Evolutionary conservation across 2,797 vertebrate genomes (phyloP).

Genomic region (Centroberyx gerrardi): DNA sequence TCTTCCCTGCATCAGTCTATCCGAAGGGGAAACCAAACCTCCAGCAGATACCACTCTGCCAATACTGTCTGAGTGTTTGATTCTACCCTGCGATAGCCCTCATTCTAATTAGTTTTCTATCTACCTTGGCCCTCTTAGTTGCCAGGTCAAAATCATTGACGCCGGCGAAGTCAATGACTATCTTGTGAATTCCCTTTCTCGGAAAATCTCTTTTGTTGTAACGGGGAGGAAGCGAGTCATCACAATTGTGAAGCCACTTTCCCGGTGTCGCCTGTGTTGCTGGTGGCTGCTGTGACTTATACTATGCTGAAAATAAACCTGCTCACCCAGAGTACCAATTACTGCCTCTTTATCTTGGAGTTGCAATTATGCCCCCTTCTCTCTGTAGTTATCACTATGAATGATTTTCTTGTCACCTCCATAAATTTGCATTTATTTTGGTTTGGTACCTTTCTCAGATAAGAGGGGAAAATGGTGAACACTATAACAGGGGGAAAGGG

Average conservation of each 20-base stretch:
- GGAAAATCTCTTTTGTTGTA: constrained; percentile 24
- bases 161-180: constrained; percentile 66
- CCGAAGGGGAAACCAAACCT: constrained; percentile 31
- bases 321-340: constrained; percentile 74
- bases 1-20: constrained; percentile 23
- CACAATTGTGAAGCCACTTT: constrained; percentile 45
- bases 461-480: constrained; percentile 13
- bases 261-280: constrained; percentile 53
- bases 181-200: constrained; percentile 46
- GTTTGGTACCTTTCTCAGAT: constrained; percentile 13
- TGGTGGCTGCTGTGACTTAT: constrained; percentile 66
- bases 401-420: constrained; percentile 35
- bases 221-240: constrained; percentile 34
- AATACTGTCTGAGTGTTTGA: constrained; percentile 68
- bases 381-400: constrained; percentile 32
- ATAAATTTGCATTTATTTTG: constrained; percentile 28
- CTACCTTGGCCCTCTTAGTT: constrained; percentile 59
- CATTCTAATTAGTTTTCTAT: constrained; percentile 73
- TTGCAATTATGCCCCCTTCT: constrained; percentile 69
- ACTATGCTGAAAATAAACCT: constrained; percentile 76
- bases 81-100: constrained; percentile 58
- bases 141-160: constrained; percentile 58
- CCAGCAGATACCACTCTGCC: constrained; percentile 52
- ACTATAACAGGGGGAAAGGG: not conserved
- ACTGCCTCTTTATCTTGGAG: constrained; percentile 68